Percentiles rank a stretch among this genome's conserved stretches.
phyloP scores from a whole-genome alignment of 1,140 invertebrate species.

The Diachasma alloeum region DNA sequence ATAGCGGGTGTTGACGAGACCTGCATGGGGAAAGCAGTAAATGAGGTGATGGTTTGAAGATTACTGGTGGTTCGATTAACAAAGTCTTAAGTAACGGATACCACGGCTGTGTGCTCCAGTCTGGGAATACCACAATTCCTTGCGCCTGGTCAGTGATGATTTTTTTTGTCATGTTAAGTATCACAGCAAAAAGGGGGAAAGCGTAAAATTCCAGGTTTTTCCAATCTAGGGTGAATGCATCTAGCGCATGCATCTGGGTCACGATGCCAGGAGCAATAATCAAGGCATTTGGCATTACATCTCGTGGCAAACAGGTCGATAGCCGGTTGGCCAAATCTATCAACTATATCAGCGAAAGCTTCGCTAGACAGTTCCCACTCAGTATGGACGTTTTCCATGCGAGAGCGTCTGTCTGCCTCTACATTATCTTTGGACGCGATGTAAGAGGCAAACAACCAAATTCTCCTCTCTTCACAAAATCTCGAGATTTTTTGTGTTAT shows the following conservation, averaged over 20 bases:
- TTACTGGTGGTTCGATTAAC: constrained; percentile 17
- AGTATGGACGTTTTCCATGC: too few species aligned
- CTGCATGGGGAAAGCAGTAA: constrained; percentile 30
- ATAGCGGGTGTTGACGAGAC: constrained; percentile 41
- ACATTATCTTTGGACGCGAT: too few species aligned
- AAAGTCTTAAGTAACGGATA: constrained; percentile 10
- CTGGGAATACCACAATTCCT: constrained; percentile 25
- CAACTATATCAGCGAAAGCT: too few species aligned
- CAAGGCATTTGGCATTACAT: too few species aligned
- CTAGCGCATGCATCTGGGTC: constrained; percentile 35
- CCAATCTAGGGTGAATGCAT: constrained; percentile 25
- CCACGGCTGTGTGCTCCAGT: constrained; percentile 26
- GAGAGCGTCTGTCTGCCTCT: too few species aligned
- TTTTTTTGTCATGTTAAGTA: constrained; percentile 15
- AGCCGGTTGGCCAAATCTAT: too few species aligned
- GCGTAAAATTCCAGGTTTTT: constrained; percentile 23
- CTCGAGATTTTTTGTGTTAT: too few species aligned
- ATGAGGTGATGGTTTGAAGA: not conserved
- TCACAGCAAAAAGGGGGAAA: constrained; percentile 26
- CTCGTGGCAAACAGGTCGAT: too few species aligned
- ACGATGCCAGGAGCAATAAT: constrained; percentile 39
- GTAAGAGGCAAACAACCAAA: not conserved
- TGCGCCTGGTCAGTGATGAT: constrained; percentile 5
- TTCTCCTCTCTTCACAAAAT: not conserved
- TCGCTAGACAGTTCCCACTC: too few species aligned